These are phyloP conservation scores for Nesidiocoris tenuis DNA, from an alignment of 2,888 invertebrate genomes.

Conservation along the genomic window DNA sequence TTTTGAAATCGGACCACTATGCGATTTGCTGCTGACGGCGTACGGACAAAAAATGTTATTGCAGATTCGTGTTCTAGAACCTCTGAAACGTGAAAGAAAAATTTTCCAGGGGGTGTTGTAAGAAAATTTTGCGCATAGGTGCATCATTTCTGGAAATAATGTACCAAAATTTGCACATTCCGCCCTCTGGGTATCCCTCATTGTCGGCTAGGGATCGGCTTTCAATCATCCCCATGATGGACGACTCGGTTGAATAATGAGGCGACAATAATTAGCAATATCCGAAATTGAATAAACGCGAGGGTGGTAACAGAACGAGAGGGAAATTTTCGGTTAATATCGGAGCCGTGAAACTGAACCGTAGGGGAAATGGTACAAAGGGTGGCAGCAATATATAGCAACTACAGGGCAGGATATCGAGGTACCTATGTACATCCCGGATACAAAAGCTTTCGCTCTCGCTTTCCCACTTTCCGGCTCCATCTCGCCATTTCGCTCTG, in stretches of 20 bases:
- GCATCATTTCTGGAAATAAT: no score
- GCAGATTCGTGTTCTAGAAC: no score
- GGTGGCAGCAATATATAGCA: conserved; percentile 5
- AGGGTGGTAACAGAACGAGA: neutral
- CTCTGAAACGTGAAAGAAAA: no score
- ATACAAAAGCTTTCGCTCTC: conserved; percentile 6
- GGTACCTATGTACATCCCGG: neutral
- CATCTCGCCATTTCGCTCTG: conserved; percentile 16
- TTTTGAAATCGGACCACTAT: no score
- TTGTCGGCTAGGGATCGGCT: no score
- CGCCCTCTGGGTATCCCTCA: no score
- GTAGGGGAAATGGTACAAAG: conserved; percentile 18
- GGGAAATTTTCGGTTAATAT: neutral
- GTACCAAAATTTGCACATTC: no score
- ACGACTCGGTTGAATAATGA: neutral
- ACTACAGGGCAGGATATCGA: neutral
- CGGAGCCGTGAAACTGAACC: neutral
- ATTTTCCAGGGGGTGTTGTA: no score
- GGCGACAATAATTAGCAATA: neutral
- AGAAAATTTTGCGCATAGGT: no score
- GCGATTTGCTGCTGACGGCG: no score
- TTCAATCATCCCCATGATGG: no score
- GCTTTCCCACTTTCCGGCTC: conserved; percentile 12
- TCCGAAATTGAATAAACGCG: neutral
- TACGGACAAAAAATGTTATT: no score